phyloP scores from a whole-genome alignment of 2,888 invertebrate species.

The Temnothorax unifasciatus region DNA sequence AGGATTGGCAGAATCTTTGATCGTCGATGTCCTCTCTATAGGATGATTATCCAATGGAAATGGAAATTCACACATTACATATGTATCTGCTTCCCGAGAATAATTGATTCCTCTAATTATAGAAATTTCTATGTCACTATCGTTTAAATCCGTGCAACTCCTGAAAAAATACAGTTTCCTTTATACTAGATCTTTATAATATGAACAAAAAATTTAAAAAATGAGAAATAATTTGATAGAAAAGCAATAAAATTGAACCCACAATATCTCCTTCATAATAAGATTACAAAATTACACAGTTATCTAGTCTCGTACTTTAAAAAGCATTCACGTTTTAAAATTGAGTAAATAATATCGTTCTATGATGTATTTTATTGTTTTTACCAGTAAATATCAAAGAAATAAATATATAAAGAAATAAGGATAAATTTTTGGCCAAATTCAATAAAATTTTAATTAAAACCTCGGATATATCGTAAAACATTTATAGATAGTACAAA shows the following conservation, averaged over 20 bases:
- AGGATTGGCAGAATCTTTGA: slow-evolving; percentile 95
- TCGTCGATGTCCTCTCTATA: slow-evolving; percentile 91
- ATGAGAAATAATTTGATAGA: not conserved
- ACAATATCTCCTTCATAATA: too few relatives aligned
- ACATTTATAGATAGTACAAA: too few relatives aligned
- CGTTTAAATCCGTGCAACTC: slow-evolving; percentile 96
- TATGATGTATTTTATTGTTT: too few relatives aligned
- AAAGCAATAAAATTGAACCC: not conserved
- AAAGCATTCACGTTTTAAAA: too few relatives aligned
- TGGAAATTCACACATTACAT: slow-evolving; percentile 97
- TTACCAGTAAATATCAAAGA: too few relatives aligned
- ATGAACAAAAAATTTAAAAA: not conserved
- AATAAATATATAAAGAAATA: too few relatives aligned
- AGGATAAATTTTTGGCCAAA: too few relatives aligned
- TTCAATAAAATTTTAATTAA: too few relatives aligned
- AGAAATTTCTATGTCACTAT: slow-evolving; percentile 95
- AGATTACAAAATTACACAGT: too few relatives aligned
- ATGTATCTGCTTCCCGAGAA: slow-evolving; percentile 96
- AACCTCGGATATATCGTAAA: too few relatives aligned
- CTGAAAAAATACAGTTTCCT: slow-evolving; percentile 82
- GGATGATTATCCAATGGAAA: slow-evolving; percentile 93
- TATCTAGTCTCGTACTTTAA: too few relatives aligned
- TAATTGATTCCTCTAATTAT: slow-evolving; percentile 96
- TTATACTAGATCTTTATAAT: not conserved
- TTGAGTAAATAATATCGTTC: too few relatives aligned